Evolutionary conservation across 2,888 invertebrate genomes (phyloP), one percentile per base, ranked within the genome.

Genomic region (Cosmia pyralina): DNA sequence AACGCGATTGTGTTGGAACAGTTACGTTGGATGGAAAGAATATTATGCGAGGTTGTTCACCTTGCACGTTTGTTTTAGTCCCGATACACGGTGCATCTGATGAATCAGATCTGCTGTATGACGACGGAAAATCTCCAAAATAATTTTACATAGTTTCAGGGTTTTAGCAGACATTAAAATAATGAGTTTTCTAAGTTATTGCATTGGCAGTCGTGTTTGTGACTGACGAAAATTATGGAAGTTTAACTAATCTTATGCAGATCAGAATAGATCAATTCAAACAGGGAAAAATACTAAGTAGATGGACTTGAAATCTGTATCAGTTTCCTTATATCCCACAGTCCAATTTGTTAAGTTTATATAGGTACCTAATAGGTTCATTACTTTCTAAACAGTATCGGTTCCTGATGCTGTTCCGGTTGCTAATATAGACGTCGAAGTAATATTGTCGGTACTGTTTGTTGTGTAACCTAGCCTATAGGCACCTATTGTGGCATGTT

Each of bases 41-140:
- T 80, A 75, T 69, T 72, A 59, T 58, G 75, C 48, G 50, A 79
- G 78, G 88, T 84, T 71, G 74, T 87, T 84, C 77, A 86, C 82
- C 79, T 76, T 71, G 59, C 58, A 48, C 2, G 63, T 71, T 66
- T 62, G 78, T 75, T 73, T 77, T 69, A 59, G 50, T 85, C 67
- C 62, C 65, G 64, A 70, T 64, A 52, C 34, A 74, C 70, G 53
- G 50, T 60, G 57, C 53, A n/a, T 58, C n/a, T 63, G 11, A 63
- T 46, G 44, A 59, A 41, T 59, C 28, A 55, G 22, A 57, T 34
- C 22, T 38, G 28, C 5, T 74, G 28, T n/a, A n/a, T 64, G 13
- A 73, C 59, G 34, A 28, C n/a, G 34, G 17, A 34, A 50, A 52
- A 57, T 57, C 59, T 41, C 10, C 11, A 19, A 53, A 44, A 17